Conservation (phyloP, 2,888 invertebrate species). For the Camponotus fellah region DNA sequence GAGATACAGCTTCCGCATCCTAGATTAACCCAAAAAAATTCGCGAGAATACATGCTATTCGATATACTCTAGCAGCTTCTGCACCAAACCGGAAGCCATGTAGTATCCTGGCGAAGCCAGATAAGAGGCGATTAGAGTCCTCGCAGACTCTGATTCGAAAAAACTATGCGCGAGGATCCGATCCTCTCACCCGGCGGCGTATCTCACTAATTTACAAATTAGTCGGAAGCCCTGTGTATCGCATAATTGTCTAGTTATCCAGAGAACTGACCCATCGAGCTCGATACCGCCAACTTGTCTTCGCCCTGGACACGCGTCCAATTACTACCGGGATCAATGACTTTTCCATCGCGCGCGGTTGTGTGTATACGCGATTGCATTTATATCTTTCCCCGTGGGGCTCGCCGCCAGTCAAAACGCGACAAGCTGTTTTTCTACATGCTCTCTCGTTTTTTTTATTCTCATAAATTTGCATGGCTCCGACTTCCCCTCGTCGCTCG, state of each 20-base stretch:
- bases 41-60: background rate
- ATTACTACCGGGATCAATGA: conserved; percentile 44
- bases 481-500: conserved; percentile 65
- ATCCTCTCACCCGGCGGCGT: background rate
- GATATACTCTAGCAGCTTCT: background rate
- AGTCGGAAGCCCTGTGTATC: conserved; percentile 15
- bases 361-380: background rate
- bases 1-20: too few relatives aligned
- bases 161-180: background rate
- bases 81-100: background rate
- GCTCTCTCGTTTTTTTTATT: conserved; percentile 28
- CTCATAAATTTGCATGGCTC: conserved; percentile 74
- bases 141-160: conserved; percentile 1
- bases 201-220: conserved; percentile 38
- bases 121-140: background rate
- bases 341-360: conserved; percentile 31
- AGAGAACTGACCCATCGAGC: conserved; percentile 18
- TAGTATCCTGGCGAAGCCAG: background rate
- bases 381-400: conserved; percentile 15
- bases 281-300: conserved; percentile 11
- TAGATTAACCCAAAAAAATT: conserved; percentile 1
- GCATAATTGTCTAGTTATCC: conserved; percentile 3
- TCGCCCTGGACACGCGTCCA: conserved; percentile 32
- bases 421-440: conserved; percentile 42
- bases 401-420: conserved; percentile 34